Evolutionary conservation across 2,888 invertebrate genomes (phyloP).

Genomic region (Conus canariensis): DNA sequence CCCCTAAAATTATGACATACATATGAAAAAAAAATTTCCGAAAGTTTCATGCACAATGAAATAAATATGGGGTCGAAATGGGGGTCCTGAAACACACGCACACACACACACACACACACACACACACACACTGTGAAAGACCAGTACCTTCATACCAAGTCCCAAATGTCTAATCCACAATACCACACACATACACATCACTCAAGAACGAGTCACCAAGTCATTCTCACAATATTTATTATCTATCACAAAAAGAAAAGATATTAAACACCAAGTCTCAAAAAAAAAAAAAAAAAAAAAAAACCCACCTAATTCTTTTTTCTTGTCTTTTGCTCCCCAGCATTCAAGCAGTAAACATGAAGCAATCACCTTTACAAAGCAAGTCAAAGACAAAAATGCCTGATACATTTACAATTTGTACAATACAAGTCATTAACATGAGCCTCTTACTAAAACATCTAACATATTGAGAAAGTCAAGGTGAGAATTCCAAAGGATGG

Average conservation of each 20-base stretch:
- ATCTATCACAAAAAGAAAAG: not conserved
- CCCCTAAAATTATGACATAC: no score
- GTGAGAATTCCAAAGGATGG: not conserved
- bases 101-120: no score
- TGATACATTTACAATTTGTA: not conserved
- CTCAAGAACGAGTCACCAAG: not conserved
- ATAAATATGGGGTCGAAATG: no score
- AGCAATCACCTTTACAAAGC: slow-evolving; percentile 11
- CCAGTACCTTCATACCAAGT: no score
- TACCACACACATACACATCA: not conserved
- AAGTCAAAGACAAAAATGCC: not conserved
- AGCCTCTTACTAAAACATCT: not conserved
- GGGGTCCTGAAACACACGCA: no score
- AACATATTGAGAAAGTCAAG: no score
- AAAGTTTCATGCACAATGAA: no score
- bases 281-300: not conserved
- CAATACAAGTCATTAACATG: not conserved
- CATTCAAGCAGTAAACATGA: not conserved
- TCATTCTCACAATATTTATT: slow-evolving; percentile 26
- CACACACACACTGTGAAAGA: no score
- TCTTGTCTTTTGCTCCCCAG: not conserved
- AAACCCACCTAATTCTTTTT: not conserved
- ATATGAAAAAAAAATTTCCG: no score
- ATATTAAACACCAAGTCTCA: not conserved
- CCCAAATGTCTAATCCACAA: no score